phyloP scores from a whole-genome alignment of 2,888 invertebrate genomes.

The Lasioglossum marginatum region DNA sequence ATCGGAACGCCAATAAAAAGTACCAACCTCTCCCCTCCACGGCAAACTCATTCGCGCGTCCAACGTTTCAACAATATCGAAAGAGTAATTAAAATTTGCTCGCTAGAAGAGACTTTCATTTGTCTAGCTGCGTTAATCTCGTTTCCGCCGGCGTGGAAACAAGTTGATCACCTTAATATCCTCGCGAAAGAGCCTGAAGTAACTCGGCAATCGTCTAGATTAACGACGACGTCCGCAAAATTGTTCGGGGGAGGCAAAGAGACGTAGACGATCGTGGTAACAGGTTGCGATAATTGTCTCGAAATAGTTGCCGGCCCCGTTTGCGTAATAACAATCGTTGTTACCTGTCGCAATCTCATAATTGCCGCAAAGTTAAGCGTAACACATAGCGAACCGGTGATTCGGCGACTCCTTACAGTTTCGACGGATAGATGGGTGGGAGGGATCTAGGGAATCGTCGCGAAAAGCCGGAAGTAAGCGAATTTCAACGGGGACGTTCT shows the following conservation, averaged over 20 bases:
- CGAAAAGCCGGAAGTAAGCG: slow-evolving; percentile 66
- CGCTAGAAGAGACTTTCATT: neutral
- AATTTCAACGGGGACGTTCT: slow-evolving; percentile 65
- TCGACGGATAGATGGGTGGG: neutral
- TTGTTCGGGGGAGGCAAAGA: neutral
- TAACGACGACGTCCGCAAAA: slow-evolving; percentile 30
- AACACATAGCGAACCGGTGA: slow-evolving; percentile 30
- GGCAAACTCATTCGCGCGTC: neutral
- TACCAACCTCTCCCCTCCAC: neutral
- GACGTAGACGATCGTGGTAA: slow-evolving; percentile 52
- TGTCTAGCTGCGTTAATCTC: neutral
- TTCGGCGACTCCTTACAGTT: slow-evolving; percentile 5
- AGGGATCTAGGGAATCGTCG: slow-evolving; percentile 8
- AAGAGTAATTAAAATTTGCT: slow-evolving; percentile 15
- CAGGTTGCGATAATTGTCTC: slow-evolving; percentile 70
- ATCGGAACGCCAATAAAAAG: neutral
- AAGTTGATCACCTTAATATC: slow-evolving; percentile 36
- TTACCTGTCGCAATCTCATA: slow-evolving; percentile 76
- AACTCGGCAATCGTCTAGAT: slow-evolving; percentile 43
- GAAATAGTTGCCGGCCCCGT: slow-evolving; percentile 63
- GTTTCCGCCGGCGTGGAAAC: slow-evolving; percentile 10
- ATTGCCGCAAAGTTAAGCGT: slow-evolving; percentile 60
- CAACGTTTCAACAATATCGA: neutral
- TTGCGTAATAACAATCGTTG: slow-evolving; percentile 70
- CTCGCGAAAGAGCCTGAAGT: neutral